Evolutionary conservation across 2,797 vertebrate species (phyloP), one percentile per base, ranked within the genome.

Genomic region (Smutsia temminckii): DNA sequence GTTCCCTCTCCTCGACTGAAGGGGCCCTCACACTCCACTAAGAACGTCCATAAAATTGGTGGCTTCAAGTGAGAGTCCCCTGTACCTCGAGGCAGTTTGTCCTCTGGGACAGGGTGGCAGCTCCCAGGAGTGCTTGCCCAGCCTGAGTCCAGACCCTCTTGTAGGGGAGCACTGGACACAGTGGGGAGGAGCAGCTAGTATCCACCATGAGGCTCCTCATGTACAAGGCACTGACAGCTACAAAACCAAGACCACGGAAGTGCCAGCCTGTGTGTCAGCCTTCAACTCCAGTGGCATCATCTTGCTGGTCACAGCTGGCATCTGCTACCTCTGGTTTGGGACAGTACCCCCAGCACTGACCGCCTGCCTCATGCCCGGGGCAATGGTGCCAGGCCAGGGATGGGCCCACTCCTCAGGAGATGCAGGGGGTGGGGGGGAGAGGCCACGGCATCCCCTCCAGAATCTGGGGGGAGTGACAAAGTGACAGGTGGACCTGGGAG

Each of bases 281-380:
- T 98, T 99, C 69, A 99, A 98, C 96, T 99, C 99, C 95, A 98
- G 97, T 4, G 99, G 99, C 8, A 98, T 99, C 92, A 99, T 99
- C 97, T 80, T 99, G 94, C 98, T 99, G 3, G 98, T 98, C 96
- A 98, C 98, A 83, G 97, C 98, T n/a, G 29, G 71, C 2, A 84
- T 78, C 55, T 96, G 98, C 93, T 98, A 98, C 95, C 96, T 99
- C 96, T 99, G 99, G 99, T 99, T 99, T 95, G 99, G 99, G 91
- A 99, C 99, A 99, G 99, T 99, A 97, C 51, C 14, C 1, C 1
- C 32, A 16, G 5, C 69, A 2, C 23, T 63, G 32, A 13, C 49
- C 32, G 18, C 68, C 8, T 0, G 29, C 21, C 12, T 68, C 29
- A 6, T 0, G 0, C n/a, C 74, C 0, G 0, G 32, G 77, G 77